phyloP scores from a whole-genome alignment of 2,113 vertebrate genomes.

The Asarcornis scutulata region DNA sequence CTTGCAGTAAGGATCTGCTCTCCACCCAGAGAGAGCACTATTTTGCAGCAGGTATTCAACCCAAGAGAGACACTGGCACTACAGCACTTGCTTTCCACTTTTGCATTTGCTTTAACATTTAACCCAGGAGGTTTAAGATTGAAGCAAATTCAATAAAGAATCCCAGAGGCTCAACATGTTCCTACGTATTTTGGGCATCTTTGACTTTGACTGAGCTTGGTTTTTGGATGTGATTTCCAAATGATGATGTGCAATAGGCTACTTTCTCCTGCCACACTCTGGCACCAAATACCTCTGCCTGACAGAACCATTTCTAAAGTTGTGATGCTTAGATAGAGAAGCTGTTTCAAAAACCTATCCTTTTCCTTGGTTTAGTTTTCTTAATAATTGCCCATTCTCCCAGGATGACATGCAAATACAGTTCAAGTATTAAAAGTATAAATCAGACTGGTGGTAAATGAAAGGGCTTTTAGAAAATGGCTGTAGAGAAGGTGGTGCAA shows the following conservation, averaged over 20 bases:
- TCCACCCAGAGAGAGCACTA: neutral
- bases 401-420: constrained; percentile 50
- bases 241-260: neutral
- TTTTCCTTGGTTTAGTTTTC: constrained; percentile 5
- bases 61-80: neutral
- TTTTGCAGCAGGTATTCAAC: neutral
- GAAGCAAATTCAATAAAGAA: neutral
- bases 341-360: neutral
- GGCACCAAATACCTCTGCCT: neutral
- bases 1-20: neutral
- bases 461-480: neutral
- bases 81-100: neutral
- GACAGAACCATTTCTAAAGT: neutral
- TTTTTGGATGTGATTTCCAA: neutral
- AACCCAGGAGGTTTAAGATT: neutral
- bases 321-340: neutral
- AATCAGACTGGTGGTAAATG: neutral
- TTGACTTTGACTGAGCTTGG: neutral
- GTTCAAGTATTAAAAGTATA: constrained; percentile 48
- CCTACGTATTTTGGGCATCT: neutral
- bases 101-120: neutral
- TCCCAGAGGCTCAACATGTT: neutral
- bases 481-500: neutral
- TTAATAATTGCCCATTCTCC: neutral
- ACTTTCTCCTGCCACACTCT: neutral